phyloP scores from a whole-genome alignment of 1,140 invertebrate genomes.

The Drosophila erecta region DNA sequence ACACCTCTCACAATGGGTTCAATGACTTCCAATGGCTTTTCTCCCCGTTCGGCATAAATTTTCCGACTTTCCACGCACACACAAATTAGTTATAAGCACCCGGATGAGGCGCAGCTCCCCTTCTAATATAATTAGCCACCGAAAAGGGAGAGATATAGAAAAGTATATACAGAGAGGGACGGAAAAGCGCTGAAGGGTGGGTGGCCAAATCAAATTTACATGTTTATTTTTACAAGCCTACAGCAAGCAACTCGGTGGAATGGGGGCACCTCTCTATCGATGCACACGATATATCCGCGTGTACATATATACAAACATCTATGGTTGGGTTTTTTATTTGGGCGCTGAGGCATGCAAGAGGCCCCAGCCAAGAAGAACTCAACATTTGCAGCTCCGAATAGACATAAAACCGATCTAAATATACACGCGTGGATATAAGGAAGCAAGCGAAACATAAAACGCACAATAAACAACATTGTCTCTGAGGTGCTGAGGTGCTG shows the following conservation, averaged over 20 bases:
- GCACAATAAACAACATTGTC: conserved; percentile 30
- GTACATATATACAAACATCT: conserved; percentile 8
- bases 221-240: conserved; percentile 76
- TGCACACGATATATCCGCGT: conserved; percentile 16
- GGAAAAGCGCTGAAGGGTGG: conserved; percentile 32
- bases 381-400: conserved; percentile 56
- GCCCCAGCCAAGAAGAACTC: conserved; percentile 71
- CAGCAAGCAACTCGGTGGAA: conserved; percentile 41
- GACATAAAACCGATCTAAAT: conserved; percentile 54
- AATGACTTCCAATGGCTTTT: conserved; percentile 61
- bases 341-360: conserved; percentile 62
- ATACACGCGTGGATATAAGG: conserved; percentile 24
- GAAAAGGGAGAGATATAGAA: conserved; percentile 27
- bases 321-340: conserved; percentile 40
- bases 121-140: conserved; percentile 68
- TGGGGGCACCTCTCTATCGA: conserved; percentile 45
- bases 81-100: conserved; percentile 51
- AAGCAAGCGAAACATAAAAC: conserved; percentile 7
- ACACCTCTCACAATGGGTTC: conserved; percentile 50
- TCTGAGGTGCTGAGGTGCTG: not conserved
- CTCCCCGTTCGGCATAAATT: conserved; percentile 17
- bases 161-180: not conserved
- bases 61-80: conserved; percentile 33
- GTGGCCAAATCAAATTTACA: conserved; percentile 76
- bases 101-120: conserved; percentile 30